These are phyloP conservation scores for Crocallis elinguaria DNA, from an alignment of 2,888 invertebrate species.

Conservation along the genomic window DNA sequence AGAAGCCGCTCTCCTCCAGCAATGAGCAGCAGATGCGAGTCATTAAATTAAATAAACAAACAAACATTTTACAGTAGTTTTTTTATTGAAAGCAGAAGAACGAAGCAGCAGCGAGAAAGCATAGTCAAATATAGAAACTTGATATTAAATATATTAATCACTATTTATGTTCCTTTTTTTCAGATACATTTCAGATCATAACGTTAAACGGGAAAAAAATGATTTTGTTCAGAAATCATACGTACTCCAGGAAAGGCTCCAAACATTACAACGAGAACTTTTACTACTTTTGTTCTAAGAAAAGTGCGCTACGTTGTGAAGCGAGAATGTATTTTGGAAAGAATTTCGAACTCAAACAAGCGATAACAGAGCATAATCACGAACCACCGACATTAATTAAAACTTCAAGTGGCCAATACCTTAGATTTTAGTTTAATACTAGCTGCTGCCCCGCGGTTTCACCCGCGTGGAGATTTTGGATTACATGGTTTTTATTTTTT, in stretches of 20 bases:
- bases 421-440: neutral
- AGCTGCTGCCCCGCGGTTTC: too few species aligned
- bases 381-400: conserved; percentile 16
- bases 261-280: neutral
- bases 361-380: conserved; percentile 26
- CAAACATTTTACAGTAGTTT: too few species aligned
- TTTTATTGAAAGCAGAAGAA: too few species aligned
- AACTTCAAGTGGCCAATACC: conserved; percentile 11
- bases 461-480: too few species aligned
- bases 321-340: conserved; percentile 36
- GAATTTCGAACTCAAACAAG: conserved; percentile 8
- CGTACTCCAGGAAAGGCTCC: conserved; percentile 18
- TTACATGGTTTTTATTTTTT: too few species aligned
- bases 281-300: conserved; percentile 35
- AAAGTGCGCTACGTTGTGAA: conserved; percentile 28
- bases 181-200: conserved; percentile 10
- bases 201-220: conserved; percentile 28
- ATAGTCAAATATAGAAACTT: too few species aligned
- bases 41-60: too few species aligned
- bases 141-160: neutral
- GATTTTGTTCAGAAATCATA: conserved; percentile 31
- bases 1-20: too few species aligned
- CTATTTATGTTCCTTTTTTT: neutral
- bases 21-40: too few species aligned
- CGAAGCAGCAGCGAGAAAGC: too few species aligned